Conservation (phyloP, 2,797 vertebrate species). For the Pteropus rufus region DNA sequence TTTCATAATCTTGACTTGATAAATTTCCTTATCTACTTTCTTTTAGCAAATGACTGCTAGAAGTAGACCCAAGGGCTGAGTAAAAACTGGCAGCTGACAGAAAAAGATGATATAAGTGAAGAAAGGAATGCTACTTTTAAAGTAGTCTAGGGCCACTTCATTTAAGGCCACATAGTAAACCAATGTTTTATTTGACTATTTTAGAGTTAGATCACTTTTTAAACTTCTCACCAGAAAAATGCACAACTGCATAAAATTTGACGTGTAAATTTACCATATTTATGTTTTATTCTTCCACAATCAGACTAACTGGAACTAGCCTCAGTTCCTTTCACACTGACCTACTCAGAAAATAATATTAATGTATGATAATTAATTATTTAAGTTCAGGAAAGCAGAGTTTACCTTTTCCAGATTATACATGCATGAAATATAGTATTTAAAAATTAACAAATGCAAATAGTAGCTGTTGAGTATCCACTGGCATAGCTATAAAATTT, state of each 20-base stretch:
- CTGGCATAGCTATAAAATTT: background rate
- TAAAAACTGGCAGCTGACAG: background rate
- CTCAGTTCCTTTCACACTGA: background rate
- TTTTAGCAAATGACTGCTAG: background rate
- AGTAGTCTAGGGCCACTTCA: background rate
- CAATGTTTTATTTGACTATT: conserved; percentile 17
- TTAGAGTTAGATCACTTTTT: background rate
- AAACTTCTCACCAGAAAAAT: background rate
- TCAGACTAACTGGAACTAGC: background rate
- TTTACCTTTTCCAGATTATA: background rate
- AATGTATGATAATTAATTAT: background rate
- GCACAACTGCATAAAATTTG: background rate
- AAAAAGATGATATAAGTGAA: background rate
- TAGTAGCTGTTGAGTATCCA: background rate
- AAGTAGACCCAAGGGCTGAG: background rate
- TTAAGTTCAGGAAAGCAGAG: background rate
- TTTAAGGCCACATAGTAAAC: conserved; percentile 8
- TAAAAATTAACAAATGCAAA: conserved; percentile 8
- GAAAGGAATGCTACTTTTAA: background rate
- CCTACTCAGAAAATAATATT: background rate
- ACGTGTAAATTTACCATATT: background rate
- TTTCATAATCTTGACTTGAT: background rate
- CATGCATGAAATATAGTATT: background rate
- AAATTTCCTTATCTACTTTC: background rate
- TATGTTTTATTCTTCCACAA: background rate